Percentiles rank a stretch among this genome's conserved stretches.
These are phyloP conservation scores for Anarrhichthys ocellatus DNA, from an alignment of 2,113 vertebrate species.

Conservation along the genomic window DNA sequence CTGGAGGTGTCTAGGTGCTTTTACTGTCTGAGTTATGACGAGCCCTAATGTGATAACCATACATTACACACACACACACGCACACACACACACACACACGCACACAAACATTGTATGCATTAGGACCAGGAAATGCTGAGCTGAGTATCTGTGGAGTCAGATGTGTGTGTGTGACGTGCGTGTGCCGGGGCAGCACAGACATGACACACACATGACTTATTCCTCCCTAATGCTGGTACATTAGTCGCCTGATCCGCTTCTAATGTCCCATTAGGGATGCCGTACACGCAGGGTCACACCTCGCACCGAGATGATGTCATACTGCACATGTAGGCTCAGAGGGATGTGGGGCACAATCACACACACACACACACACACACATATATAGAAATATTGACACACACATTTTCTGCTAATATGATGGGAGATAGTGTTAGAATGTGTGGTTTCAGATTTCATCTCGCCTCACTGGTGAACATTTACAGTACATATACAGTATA, in stretches of 20 bases:
- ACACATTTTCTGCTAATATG: slow-evolving; percentile 18
- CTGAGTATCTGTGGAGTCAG: slow-evolving; percentile 41
- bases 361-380: slow-evolving; percentile 16
- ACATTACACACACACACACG: slow-evolving; percentile 53
- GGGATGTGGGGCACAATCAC: slow-evolving; percentile 7
- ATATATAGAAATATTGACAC: not conserved
- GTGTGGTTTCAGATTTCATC: slow-evolving; percentile 42
- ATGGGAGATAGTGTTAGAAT: slow-evolving; percentile 1
- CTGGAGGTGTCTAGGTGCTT: slow-evolving; percentile 62
- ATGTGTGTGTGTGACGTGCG: slow-evolving; percentile 55
- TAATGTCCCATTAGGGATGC: slow-evolving; percentile 86
- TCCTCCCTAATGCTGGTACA: slow-evolving; percentile 77
- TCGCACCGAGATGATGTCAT: slow-evolving; percentile 85
- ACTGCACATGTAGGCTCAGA: slow-evolving; percentile 60
- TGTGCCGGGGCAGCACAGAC: slow-evolving; percentile 56
- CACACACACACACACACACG: slow-evolving; percentile 54
- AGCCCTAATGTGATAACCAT: slow-evolving; percentile 71
- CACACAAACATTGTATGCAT: slow-evolving; percentile 50
- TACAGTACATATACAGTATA: not conserved
- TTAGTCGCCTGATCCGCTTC: slow-evolving; percentile 81
- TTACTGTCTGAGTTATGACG: slow-evolving; percentile 73
- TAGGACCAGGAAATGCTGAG: slow-evolving; percentile 63
- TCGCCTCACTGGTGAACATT: slow-evolving; percentile 4
- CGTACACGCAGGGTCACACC: slow-evolving; percentile 81
- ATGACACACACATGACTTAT: slow-evolving; percentile 75